These are phyloP conservation scores for Caenorhabditis doughertyi DNA, from an alignment of 2,888 invertebrate species.

Conservation along the genomic window DNA sequence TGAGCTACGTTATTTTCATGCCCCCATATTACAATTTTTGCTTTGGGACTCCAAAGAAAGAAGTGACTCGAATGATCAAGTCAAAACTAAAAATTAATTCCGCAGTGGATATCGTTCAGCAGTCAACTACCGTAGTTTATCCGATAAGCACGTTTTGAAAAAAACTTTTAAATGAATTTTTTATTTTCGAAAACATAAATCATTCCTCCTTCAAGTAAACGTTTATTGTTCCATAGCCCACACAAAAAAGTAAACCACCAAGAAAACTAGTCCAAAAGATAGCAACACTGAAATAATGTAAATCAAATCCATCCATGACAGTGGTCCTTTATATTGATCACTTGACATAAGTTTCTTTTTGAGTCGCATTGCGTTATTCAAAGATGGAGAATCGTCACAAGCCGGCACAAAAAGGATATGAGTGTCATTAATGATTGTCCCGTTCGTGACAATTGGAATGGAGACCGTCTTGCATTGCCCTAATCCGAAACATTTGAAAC, in stretches of 20 bases:
- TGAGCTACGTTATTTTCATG: conserved; percentile 48
- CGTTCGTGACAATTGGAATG: not conserved
- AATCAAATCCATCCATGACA: not conserved
- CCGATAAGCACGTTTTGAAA: conserved; percentile 14
- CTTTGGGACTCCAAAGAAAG: conserved; percentile 3
- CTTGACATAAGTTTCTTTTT: not conserved
- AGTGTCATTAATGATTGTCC: not conserved
- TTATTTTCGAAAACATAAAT: not conserved
- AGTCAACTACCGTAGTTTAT: not conserved
- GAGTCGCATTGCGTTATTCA: not conserved
- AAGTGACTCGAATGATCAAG: not conserved
- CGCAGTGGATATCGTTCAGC: not conserved
- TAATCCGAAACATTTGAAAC: not conserved
- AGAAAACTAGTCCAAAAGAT: not conserved
- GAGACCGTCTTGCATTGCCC: not conserved
- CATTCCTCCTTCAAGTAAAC: no score
- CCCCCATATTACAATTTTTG: conserved; percentile 47
- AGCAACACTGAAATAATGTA: not conserved
- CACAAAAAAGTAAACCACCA: not conserved
- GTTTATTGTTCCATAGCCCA: no score
- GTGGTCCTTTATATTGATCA: not conserved
- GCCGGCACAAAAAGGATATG: not conserved
- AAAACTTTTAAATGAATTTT: not conserved
- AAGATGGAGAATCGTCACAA: not conserved
- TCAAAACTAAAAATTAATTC: conserved; percentile 8